Conservation (phyloP, 2,888 invertebrate genomes). For the Melolontha melolontha region DNA sequence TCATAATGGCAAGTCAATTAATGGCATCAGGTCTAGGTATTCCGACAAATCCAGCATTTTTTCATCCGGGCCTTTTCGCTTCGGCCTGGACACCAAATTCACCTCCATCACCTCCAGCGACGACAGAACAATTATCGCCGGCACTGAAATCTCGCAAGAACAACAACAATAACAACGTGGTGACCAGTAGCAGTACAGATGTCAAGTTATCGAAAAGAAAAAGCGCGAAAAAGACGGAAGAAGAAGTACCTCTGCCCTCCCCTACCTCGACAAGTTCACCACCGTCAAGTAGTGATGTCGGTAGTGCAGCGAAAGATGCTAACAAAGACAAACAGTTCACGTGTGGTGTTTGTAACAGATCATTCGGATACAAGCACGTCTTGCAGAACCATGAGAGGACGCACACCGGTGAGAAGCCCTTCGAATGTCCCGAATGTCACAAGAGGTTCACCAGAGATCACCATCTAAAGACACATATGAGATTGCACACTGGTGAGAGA, state of each 20-base stretch:
- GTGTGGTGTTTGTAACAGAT: constrained; percentile 87
- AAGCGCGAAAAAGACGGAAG: constrained; percentile 55
- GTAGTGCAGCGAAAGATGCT: constrained; percentile 57
- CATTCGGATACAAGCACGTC: constrained; percentile 95
- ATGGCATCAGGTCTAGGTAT: constrained; percentile 72
- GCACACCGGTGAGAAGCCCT: constrained; percentile 95
- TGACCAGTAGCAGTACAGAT: constrained; percentile 66
- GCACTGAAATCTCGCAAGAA: constrained; percentile 60
- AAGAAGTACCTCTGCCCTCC: constrained; percentile 66
- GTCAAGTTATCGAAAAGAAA: constrained; percentile 61
- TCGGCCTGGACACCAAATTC: constrained; percentile 66
- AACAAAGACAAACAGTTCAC: constrained; percentile 84
- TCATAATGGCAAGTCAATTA: constrained; percentile 67
- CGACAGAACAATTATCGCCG: constrained; percentile 64
- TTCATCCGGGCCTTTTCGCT: constrained; percentile 73
- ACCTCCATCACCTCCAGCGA: constrained; percentile 69
- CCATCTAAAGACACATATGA: constrained; percentile 92
- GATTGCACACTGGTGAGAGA: constrained; percentile 93
- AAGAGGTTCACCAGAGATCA: constrained; percentile 93
- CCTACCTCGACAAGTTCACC: constrained; percentile 71
- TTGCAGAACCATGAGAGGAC: constrained; percentile 94
- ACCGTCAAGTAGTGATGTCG: constrained; percentile 62
- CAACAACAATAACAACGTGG: constrained; percentile 64
- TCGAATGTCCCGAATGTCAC: constrained; percentile 91
- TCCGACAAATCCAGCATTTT: constrained; percentile 71